Conservation (phyloP, 2,797 vertebrate genomes). For the Malurus leucopterus region DNA sequence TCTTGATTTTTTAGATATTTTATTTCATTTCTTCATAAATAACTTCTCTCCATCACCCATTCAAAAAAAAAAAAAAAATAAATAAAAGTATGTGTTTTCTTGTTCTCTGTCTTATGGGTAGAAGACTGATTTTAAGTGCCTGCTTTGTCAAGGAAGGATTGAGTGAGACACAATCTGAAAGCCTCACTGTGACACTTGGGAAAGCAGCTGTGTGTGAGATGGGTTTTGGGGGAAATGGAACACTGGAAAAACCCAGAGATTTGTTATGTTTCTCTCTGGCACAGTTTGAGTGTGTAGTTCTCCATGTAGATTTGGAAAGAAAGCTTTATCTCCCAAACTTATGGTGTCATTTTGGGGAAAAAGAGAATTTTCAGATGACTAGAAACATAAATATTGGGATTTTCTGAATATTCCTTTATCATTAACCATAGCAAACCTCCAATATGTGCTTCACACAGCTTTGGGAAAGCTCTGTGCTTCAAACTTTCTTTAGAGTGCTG, state of each 20-base stretch:
- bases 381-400: neutral
- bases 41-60: neutral
- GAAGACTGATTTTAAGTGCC: neutral
- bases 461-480: neutral
- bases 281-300: neutral
- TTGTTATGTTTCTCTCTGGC: neutral
- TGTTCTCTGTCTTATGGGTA: neutral
- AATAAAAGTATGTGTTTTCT: accelerated
- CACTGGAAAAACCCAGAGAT: neutral
- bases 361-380: neutral
- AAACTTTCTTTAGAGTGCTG: neutral
- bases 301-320: neutral
- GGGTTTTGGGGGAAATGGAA: neutral
- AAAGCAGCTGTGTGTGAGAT: neutral
- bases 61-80: neutral
- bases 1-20: neutral
- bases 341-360: neutral
- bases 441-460: neutral
- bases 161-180: neutral
- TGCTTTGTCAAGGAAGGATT: neutral
- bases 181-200: neutral
- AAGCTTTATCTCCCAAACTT: neutral
- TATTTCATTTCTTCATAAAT: neutral
- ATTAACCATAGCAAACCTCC: neutral
- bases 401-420: neutral